These are phyloP conservation scores for Phyllopteryx taeniolatus DNA, from an alignment of 2,113 vertebrate genomes.

Conservation along the genomic window DNA sequence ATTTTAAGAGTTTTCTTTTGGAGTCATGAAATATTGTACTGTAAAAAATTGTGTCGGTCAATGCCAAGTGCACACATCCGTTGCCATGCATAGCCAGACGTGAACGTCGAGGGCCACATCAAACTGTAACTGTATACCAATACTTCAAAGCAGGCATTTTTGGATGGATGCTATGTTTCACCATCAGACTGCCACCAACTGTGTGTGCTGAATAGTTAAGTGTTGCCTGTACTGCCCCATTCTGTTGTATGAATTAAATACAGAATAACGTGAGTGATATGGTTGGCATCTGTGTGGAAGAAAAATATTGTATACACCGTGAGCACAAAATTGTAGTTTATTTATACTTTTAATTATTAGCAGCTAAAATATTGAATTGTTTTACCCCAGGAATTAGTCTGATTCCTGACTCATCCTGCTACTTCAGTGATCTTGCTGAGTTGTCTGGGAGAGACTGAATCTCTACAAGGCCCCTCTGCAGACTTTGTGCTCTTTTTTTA, in stretches of 20 bases:
- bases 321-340: neutral
- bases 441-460: neutral
- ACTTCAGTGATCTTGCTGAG: neutral
- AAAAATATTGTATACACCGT: neutral
- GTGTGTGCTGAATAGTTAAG: slow-evolving; percentile 48
- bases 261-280: slow-evolving; percentile 23
- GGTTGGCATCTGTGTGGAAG: neutral
- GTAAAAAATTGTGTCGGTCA: slow-evolving; percentile 46
- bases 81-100: slow-evolving; percentile 36
- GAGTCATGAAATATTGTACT: slow-evolving; percentile 52
- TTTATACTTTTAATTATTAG: neutral
- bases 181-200: slow-evolving; percentile 39
- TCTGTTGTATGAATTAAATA: slow-evolving; percentile 66
- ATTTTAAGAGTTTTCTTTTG: slow-evolving; percentile 67
- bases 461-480: neutral
- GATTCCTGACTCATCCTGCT: neutral
- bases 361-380: neutral
- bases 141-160: slow-evolving; percentile 37
- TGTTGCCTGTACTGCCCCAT: slow-evolving; percentile 60
- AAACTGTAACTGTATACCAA: slow-evolving; percentile 34
- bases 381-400: neutral
- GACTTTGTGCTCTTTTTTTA: neutral
- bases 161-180: slow-evolving; percentile 53
- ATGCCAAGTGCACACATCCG: slow-evolving; percentile 42
- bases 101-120: slow-evolving; percentile 43